Percentiles rank a stretch among this genome's conserved stretches.
Evolutionary conservation across 2,888 invertebrate genomes (phyloP).

Genomic region (Athripsodes cinereus): DNA sequence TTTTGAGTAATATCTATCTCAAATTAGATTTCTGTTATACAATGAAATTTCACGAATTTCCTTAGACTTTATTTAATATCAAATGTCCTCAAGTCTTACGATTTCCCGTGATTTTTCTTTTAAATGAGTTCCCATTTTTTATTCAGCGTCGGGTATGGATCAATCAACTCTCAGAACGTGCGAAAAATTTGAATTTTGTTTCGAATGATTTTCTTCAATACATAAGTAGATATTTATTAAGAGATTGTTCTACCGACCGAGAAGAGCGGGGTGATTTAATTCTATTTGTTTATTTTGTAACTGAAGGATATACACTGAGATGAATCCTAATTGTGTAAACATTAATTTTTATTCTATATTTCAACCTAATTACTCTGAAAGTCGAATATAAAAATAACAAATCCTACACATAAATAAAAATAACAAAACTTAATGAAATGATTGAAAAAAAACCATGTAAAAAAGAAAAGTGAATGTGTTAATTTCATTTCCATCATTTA

Average conservation of each 20-base stretch:
- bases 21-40: background rate
- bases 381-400: too few species aligned
- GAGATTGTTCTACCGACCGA: background rate
- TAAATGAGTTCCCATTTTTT: background rate
- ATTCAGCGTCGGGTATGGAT: background rate
- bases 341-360: too few species aligned
- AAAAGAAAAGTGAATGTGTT: too few species aligned
- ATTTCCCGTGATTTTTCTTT: background rate
- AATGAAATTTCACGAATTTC: background rate
- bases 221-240: background rate
- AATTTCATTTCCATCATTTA: too few species aligned
- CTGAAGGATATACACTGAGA: too few species aligned
- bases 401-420: too few species aligned
- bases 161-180: background rate
- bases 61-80: background rate
- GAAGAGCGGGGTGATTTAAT: background rate
- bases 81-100: background rate
- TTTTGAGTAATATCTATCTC: background rate
- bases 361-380: too few species aligned
- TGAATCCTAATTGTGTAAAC: too few species aligned
- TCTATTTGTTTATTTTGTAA: too few species aligned
- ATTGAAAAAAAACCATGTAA: too few species aligned
- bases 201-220: background rate
- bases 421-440: too few species aligned
- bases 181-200: background rate